These are phyloP conservation scores for Chaitophorus viminalis DNA, from an alignment of 2,888 invertebrate species.

Conservation along the genomic window DNA sequence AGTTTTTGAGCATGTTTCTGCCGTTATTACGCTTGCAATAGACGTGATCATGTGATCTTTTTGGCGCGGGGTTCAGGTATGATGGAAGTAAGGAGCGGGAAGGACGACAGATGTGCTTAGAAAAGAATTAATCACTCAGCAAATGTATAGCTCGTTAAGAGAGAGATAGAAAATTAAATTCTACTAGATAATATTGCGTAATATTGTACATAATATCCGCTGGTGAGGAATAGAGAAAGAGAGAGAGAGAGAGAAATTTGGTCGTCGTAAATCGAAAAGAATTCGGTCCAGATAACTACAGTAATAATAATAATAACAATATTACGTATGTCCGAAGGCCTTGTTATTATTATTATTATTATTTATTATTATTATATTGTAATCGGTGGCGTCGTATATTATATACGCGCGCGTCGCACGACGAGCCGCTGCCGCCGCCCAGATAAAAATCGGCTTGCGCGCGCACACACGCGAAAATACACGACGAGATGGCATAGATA, in stretches of 20 bases:
- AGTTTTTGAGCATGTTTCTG: no score
- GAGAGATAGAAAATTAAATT: background rate
- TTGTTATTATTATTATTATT: constrained; percentile 17
- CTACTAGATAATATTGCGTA: background rate
- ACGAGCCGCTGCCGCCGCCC: background rate
- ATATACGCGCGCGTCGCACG: background rate
- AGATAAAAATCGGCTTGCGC: constrained; percentile 35
- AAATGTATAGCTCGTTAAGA: background rate
- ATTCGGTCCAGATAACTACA: constrained; percentile 22
- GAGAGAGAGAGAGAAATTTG: background rate
- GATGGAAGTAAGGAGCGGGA: background rate
- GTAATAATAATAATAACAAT: background rate
- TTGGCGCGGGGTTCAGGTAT: background rate
- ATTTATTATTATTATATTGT: background rate
- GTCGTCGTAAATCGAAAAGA: background rate
- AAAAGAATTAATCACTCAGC: background rate
- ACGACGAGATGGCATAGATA: constrained; percentile 50
- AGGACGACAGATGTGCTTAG: background rate
- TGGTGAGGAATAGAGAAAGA: background rate
- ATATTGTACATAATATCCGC: background rate
- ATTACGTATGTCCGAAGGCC: constrained; percentile 32
- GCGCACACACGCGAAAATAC: background rate
- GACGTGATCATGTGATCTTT: background rate
- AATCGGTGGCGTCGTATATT: constrained; percentile 25
- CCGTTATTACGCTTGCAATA: no score